Conservation (phyloP, 2,888 invertebrate species). For the Chaetogeoica ovagalla region DNA sequence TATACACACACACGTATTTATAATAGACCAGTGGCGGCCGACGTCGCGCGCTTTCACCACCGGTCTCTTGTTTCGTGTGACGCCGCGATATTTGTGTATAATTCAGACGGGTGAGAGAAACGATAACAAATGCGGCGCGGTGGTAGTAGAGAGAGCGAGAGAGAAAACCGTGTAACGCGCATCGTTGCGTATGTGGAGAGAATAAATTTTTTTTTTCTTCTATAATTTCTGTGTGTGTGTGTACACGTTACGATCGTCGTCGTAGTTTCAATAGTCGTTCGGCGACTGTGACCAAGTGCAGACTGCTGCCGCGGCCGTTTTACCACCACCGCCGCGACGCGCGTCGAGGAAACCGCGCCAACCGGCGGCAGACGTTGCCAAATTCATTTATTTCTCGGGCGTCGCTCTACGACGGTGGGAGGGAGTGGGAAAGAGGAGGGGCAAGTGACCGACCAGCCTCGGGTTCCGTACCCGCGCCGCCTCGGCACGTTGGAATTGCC, state of each 20-base stretch:
- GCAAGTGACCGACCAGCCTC: conserved; percentile 12
- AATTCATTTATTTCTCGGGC: conserved; percentile 30
- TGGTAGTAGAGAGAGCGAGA: not conserved
- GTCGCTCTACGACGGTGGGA: conserved; percentile 7
- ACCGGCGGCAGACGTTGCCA: conserved; percentile 39
- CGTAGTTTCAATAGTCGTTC: not conserved
- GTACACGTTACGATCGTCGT: not conserved
- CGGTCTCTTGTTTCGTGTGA: no score
- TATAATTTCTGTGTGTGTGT: no score
- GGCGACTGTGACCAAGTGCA: not conserved
- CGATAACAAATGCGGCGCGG: no score
- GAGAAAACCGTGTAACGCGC: not conserved
- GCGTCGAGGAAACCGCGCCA: not conserved
- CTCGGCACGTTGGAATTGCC: conserved; percentile 38
- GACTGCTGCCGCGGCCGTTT: not conserved
- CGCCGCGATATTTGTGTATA: not conserved
- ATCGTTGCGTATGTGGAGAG: not conserved
- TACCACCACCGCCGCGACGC: not conserved
- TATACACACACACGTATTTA: no score
- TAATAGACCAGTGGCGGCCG: not conserved
- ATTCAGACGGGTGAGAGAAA: not conserved
- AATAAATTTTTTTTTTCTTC: no score
- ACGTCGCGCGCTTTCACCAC: conserved; percentile 35
- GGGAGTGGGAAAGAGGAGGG: no score
- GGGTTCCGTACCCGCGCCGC: conserved; percentile 40